Conservation (phyloP, 2,797 vertebrate genomes). For the Aquila chrysaetos region DNA sequence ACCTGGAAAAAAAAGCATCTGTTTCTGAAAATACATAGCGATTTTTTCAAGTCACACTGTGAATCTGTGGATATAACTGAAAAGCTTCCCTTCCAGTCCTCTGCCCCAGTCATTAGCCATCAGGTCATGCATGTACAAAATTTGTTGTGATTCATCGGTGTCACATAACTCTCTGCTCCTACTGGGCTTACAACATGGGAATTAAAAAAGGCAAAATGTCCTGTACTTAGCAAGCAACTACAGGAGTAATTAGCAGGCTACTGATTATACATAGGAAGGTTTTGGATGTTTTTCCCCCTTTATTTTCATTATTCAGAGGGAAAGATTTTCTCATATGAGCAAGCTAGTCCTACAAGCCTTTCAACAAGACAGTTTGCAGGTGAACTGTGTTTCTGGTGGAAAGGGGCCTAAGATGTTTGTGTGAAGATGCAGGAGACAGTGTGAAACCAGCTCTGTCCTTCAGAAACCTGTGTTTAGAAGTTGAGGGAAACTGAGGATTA, state of each 20-base stretch:
- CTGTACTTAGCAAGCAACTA: not conserved
- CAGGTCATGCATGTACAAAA: not conserved
- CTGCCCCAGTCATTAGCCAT: not conserved
- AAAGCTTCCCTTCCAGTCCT: not conserved
- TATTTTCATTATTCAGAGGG: not conserved
- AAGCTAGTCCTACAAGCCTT: not conserved
- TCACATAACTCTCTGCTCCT: not conserved
- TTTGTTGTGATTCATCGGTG: not conserved
- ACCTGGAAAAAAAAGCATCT: not conserved
- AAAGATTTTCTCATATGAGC: not conserved
- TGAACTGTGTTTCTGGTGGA: not conserved
- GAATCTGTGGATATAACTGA: not conserved
- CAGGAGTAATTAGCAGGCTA: not conserved
- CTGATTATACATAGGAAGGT: not conserved
- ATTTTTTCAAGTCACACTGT: not conserved
- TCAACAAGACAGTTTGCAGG: not conserved
- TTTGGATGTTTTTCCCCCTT: not conserved
- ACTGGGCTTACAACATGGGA: not conserved
- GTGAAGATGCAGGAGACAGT: not conserved
- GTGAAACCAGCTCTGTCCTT: not conserved
- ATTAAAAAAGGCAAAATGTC: not conserved
- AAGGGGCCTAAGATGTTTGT: not conserved
- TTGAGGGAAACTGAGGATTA: not conserved
- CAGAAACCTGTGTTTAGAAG: not conserved
- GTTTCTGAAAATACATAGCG: not conserved